Evolutionary conservation across 2,888 invertebrate genomes (phyloP).

Genomic region (Ceraclea dissimilis): DNA sequence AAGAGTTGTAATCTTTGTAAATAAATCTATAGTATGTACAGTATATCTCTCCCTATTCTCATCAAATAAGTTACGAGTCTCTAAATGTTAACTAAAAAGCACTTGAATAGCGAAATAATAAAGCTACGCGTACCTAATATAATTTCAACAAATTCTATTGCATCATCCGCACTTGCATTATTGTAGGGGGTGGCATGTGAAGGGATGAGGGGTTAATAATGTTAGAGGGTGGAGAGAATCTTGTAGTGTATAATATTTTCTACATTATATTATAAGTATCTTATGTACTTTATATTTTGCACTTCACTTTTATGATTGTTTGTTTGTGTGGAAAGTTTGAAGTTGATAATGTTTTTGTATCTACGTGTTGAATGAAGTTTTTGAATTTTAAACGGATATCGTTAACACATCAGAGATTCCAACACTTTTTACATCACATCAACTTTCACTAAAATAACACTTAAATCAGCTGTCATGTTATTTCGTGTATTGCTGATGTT

Average conservation of each 20-base stretch:
- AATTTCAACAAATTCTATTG: slow-evolving; percentile 23
- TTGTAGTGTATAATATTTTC: too few species aligned
- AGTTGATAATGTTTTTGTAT: not conserved
- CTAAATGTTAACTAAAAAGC: slow-evolving; percentile 23
- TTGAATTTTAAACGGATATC: too few species aligned
- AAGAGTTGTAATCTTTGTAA: too few species aligned
- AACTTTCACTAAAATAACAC: too few species aligned
- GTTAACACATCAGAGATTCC: too few species aligned
- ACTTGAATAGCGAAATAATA: slow-evolving; percentile 24
- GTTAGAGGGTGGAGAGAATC: not conserved
- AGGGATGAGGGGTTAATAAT: not conserved
- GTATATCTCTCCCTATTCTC: not conserved
- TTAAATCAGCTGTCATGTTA: too few species aligned
- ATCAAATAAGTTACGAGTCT: not conserved
- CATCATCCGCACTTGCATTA: slow-evolving; percentile 11
- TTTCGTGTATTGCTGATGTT: too few species aligned
- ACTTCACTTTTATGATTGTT: not conserved
- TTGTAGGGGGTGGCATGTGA: not conserved
- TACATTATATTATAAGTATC: too few species aligned
- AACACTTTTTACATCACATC: too few species aligned
- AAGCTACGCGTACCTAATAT: slow-evolving; percentile 22
- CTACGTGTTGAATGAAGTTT: too few species aligned
- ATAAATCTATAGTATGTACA: too few species aligned
- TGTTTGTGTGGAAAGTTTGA: not conserved
- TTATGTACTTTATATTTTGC: too few species aligned